Evolutionary conservation across 2,113 vertebrate genomes (phyloP), one percentile per base, ranked within the genome.

Genomic region (Brachypodius melanocephalos): DNA sequence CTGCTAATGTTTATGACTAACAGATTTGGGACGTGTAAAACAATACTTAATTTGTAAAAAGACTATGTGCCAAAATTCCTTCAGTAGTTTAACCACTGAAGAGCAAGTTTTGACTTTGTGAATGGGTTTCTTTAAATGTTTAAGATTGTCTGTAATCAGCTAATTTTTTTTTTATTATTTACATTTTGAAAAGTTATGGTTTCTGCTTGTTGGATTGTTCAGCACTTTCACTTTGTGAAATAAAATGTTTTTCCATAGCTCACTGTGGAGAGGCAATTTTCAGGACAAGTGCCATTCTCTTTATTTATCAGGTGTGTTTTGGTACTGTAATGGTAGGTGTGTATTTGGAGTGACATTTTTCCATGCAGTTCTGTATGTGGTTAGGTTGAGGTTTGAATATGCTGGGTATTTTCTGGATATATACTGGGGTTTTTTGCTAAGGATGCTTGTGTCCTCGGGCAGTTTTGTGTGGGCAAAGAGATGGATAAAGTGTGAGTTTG

Each of bases 21-120:
- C 88, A 94, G 93, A 93, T 95, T 95, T 95, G 90, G 88, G 94
- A 96, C 17, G 25, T 95, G 93, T 97, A 96, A 97, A 97, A 96
- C 85, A 96, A 95, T 97, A 91, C 87, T 95, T 95, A 91, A 95
- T 96, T 96, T 94, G 94, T 90, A 89, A 77, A 87, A 90, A 85
- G 34, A 32, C 36, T 24, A 3, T 13, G 43, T 94, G 93, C 94
- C 91, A 97, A 94, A 93, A 95, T 91, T 93, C 86, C 88, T 83
- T 57, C 45, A 49, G 71, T 93, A 87, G 54, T 97, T 96, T 96
- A 96, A 95, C 89, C 83, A 88, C 90, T 90, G 61, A 96, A 95
- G 94, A 85, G 20, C 85, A 82, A 92, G 67, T 76, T 94, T 83
- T 85, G 84, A 77, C 84, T 90, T 55, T 76, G 66, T 85, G 81